These are phyloP conservation scores for Malurus elegans DNA, from an alignment of 2,113 vertebrate species.

Conservation along the genomic window DNA sequence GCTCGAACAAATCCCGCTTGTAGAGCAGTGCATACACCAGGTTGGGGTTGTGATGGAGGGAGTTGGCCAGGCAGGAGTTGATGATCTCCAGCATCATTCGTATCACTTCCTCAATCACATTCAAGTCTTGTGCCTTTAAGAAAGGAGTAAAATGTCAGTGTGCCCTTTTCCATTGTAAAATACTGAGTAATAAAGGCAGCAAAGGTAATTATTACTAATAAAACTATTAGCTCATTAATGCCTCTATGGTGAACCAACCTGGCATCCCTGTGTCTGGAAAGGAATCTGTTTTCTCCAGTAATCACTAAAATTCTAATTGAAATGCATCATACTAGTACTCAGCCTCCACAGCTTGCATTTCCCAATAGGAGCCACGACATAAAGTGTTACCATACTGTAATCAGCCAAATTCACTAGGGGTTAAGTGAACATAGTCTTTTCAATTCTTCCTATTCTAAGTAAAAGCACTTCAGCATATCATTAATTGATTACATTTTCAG, in stretches of 20 bases:
- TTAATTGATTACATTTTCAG: background rate
- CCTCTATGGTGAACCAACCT: background rate
- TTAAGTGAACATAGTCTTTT: background rate
- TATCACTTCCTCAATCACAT: conserved; percentile 97
- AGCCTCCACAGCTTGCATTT: background rate
- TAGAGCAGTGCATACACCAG: conserved; percentile 95
- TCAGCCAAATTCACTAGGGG: background rate
- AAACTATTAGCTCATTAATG: background rate
- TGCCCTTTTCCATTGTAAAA: background rate
- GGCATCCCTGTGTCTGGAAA: background rate
- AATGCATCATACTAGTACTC: background rate
- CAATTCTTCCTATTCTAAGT: background rate
- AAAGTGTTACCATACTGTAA: background rate
- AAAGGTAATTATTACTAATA: background rate
- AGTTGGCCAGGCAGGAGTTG: conserved; percentile 94
- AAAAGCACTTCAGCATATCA: background rate
- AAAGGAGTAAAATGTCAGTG: background rate
- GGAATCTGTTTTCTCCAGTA: background rate
- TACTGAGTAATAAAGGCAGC: background rate
- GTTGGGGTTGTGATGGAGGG: conserved; percentile 97
- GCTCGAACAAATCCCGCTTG: conserved; percentile 96
- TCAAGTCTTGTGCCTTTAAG: conserved; percentile 92
- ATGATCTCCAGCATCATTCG: conserved; percentile 99
- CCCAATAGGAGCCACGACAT: background rate
- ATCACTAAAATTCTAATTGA: background rate